phyloP scores from a whole-genome alignment of 2,888 invertebrate genomes.

The Drosophila siamana region DNA sequence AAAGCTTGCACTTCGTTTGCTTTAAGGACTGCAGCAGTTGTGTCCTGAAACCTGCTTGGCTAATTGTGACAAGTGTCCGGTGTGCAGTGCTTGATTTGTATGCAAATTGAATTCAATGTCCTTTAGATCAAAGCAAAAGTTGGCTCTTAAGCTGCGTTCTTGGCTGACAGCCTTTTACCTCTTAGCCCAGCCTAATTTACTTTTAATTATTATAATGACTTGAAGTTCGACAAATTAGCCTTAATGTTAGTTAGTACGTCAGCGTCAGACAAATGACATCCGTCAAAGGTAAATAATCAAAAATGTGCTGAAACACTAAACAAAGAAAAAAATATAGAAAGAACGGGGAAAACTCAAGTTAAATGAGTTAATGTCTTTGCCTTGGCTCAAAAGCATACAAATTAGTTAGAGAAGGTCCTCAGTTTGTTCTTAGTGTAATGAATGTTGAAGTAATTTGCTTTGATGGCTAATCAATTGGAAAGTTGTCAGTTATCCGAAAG shows the following conservation, averaged over 20 bases:
- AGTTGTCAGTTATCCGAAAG: not conserved
- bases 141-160: constrained; percentile 32
- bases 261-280: constrained; percentile 51
- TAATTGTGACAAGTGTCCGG: constrained; percentile 66
- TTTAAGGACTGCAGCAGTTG: constrained; percentile 39
- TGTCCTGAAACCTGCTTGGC: constrained; percentile 19
- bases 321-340: too few species aligned
- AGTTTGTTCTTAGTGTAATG: constrained; percentile 24
- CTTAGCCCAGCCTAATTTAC: constrained; percentile 72
- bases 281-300: constrained; percentile 54
- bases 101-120: constrained; percentile 77
- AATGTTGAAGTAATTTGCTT: constrained; percentile 30
- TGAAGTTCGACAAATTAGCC: constrained; percentile 75
- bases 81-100: constrained; percentile 74
- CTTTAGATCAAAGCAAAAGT: constrained; percentile 67
- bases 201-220: constrained; percentile 82
- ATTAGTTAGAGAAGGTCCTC: constrained; percentile 23
- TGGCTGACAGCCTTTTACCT: constrained; percentile 43
- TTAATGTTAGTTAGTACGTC: constrained; percentile 59
- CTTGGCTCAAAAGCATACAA: constrained; percentile 26
- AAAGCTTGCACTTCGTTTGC: constrained; percentile 75
- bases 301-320: constrained; percentile 45
- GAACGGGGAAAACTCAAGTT: constrained; percentile 7
- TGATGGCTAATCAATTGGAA: constrained; percentile 40
- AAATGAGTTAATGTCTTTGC: constrained; percentile 20